A percentile compares a stretch with the other conserved stretches of the same genome.
Evolutionary conservation across 2,888 invertebrate species (phyloP).

Genomic region (Drosophila engyochracea): DNA sequence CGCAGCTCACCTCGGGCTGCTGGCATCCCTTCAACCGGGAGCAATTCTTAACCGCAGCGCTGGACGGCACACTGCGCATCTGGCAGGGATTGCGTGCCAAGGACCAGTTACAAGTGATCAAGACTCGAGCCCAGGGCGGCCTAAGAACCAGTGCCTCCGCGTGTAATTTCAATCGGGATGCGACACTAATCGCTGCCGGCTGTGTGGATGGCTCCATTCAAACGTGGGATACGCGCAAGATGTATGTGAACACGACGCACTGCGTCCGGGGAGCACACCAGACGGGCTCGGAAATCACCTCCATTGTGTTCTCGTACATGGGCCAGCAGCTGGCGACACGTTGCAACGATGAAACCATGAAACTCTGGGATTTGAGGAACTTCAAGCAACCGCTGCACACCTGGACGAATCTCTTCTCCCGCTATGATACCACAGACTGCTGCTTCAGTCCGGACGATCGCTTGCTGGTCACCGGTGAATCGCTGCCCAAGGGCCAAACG

Average conservation of each 20-base stretch:
- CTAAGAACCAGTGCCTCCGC: slow-evolving; percentile 94
- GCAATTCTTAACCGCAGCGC: slow-evolving; percentile 97
- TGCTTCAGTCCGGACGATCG: slow-evolving; percentile 95
- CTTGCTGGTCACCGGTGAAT: slow-evolving; percentile 94
- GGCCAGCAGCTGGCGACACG: slow-evolving; percentile 91
- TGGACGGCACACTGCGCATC: slow-evolving; percentile 96
- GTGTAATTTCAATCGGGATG: slow-evolving; percentile 94
- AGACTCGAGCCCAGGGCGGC: slow-evolving; percentile 94
- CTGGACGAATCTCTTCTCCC: slow-evolving; percentile 90
- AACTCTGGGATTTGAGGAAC: slow-evolving; percentile 96
- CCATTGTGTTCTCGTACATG: slow-evolving; percentile 95
- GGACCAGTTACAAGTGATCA: slow-evolving; percentile 93
- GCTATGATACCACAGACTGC: slow-evolving; percentile 93
- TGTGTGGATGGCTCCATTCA: slow-evolving; percentile 95
- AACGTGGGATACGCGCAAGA: slow-evolving; percentile 98
- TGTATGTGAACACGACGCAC: slow-evolving; percentile 94
- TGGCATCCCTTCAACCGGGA: slow-evolving; percentile 97
- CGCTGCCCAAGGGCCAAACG: slow-evolving; percentile 89
- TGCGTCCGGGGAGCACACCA: slow-evolving; percentile 93
- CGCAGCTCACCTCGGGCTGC: slow-evolving; percentile 94
- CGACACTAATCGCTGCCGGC: slow-evolving; percentile 94
- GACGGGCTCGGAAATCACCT: slow-evolving; percentile 92
- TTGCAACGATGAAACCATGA: slow-evolving; percentile 96
- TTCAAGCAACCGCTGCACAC: slow-evolving; percentile 92
- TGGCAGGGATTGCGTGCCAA: slow-evolving; percentile 94